Evolutionary conservation across 1,140 invertebrate species (phyloP).

Genomic region (Papilio polytes): DNA sequence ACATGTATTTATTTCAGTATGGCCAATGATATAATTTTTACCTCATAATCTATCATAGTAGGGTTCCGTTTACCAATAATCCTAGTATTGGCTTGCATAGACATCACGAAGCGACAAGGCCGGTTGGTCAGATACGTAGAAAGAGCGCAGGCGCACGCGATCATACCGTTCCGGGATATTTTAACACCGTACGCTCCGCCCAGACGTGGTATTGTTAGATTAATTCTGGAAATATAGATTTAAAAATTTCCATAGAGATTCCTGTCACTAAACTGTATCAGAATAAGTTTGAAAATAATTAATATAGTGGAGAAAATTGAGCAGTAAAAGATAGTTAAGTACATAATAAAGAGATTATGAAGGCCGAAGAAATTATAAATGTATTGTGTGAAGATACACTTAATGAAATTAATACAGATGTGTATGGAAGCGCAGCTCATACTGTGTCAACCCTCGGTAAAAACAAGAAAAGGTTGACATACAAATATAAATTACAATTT

Average conservation of each 20-base stretch:
- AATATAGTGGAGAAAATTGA: too few relatives aligned
- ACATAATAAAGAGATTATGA: too few relatives aligned
- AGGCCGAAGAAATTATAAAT: too few relatives aligned
- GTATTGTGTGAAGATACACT: too few relatives aligned
- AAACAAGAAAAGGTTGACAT: too few relatives aligned
- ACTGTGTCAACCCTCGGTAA: too few relatives aligned
- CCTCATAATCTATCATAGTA: slow-evolving; percentile 86
- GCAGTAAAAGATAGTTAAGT: too few relatives aligned
- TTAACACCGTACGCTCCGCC: slow-evolving; percentile 74
- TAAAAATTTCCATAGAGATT: not conserved
- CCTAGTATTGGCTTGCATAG: slow-evolving; percentile 87
- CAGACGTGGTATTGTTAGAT: slow-evolving; percentile 65
- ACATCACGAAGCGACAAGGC: slow-evolving; percentile 76
- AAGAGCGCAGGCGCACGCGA: slow-evolving; percentile 65
- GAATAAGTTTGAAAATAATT: too few relatives aligned
- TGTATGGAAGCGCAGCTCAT: too few relatives aligned
- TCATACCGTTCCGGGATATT: slow-evolving; percentile 62
- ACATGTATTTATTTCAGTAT: too few relatives aligned
- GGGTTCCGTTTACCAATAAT: slow-evolving; percentile 86
- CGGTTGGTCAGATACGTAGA: slow-evolving; percentile 60
- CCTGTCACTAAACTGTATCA: not conserved
- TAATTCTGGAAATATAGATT: slow-evolving; percentile 60
- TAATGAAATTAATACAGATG: too few relatives aligned
- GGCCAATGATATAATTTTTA: slow-evolving; percentile 57
- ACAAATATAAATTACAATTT: too few relatives aligned